Conservation (phyloP, 2,113 vertebrate genomes). For the Piaya cayana region DNA sequence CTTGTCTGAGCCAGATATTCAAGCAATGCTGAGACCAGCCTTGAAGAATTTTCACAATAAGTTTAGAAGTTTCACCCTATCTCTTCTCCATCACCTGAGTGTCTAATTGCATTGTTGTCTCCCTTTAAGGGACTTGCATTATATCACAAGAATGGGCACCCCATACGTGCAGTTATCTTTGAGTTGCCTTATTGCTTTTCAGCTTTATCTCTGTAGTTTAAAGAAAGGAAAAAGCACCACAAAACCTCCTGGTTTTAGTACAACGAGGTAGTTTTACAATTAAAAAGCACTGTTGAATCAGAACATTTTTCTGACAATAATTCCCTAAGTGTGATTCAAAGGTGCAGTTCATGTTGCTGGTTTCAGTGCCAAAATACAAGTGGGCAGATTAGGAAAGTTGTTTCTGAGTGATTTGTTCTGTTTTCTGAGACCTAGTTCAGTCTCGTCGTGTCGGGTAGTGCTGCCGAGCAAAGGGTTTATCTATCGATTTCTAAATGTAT, state of each 20-base stretch:
- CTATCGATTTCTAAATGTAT: slow-evolving; percentile 58
- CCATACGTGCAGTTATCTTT: not conserved
- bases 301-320: not conserved
- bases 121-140: not conserved
- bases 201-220: not conserved
- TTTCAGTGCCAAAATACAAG: not conserved
- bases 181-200: not conserved
- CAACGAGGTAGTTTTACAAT: not conserved
- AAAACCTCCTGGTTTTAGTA: not conserved
- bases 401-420: slow-evolving; percentile 25
- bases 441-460: not conserved
- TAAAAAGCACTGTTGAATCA: not conserved
- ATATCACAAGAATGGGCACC: not conserved
- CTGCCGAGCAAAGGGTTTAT: slow-evolving; percentile 44
- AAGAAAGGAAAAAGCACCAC: not conserved
- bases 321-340: not conserved
- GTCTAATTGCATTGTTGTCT: not conserved
- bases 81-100: not conserved
- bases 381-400: not conserved
- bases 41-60: not conserved
- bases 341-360: not conserved
- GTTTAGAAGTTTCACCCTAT: not conserved
- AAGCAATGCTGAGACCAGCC: not conserved
- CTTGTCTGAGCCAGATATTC: slow-evolving; percentile 1
- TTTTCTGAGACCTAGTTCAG: slow-evolving; percentile 13